phyloP scores from a whole-genome alignment of 1,140 invertebrate genomes.

The Thrips palmi region DNA sequence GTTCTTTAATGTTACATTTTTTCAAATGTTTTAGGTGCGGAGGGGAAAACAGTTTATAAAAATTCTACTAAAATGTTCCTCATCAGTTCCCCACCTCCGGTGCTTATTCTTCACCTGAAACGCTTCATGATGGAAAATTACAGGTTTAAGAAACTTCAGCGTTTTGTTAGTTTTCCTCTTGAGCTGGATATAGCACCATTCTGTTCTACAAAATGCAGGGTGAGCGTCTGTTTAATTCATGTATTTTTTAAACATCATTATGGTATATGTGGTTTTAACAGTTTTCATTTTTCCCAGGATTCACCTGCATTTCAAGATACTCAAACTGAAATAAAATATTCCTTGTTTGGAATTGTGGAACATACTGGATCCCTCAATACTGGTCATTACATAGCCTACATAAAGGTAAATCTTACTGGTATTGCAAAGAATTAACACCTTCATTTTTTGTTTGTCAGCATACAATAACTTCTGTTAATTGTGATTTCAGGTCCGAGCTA shows the following conservation, averaged over 20 bases:
- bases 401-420: slow-evolving; percentile 37
- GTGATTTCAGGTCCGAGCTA: slow-evolving; percentile 25
- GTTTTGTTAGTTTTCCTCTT: slow-evolving; percentile 73
- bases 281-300: slow-evolving; percentile 7
- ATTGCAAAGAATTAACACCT: not conserved
- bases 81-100: slow-evolving; percentile 73
- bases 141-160: slow-evolving; percentile 57
- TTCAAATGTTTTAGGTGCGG: slow-evolving; percentile 25
- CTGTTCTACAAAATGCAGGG: slow-evolving; percentile 59
- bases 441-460: not conserved
- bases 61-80: slow-evolving; percentile 84
- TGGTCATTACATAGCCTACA: slow-evolving; percentile 94
- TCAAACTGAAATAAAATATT: slow-evolving; percentile 63
- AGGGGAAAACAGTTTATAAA: slow-evolving; percentile 62
- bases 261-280: not conserved
- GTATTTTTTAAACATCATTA: not conserved
- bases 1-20: slow-evolving; percentile 7
- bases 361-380: slow-evolving; percentile 78
- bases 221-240: slow-evolving; percentile 10
- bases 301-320: too few species aligned
- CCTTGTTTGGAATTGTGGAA: slow-evolving; percentile 86
- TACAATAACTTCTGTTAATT: not conserved
- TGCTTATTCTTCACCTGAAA: slow-evolving; percentile 90
- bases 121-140: slow-evolving; percentile 54
- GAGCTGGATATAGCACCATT: slow-evolving; percentile 79